These are phyloP conservation scores for Parapsyche elsis DNA, from an alignment of 1,140 invertebrate genomes.

Conservation along the genomic window DNA sequence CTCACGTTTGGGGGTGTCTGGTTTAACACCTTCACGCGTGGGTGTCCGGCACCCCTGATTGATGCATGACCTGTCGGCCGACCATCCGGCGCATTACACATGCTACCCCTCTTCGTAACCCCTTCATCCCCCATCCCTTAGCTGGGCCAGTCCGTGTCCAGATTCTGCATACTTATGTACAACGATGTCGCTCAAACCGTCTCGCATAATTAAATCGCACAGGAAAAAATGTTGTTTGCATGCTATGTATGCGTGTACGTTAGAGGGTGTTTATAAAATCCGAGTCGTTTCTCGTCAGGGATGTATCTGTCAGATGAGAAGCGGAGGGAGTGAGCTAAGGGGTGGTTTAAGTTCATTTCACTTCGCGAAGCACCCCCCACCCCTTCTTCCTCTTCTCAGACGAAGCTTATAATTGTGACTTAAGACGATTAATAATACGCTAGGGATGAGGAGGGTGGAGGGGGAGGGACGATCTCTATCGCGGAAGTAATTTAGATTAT, in stretches of 20 bases:
- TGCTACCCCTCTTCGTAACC: not conserved
- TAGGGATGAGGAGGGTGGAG: not conserved
- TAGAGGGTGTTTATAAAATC: too few relatives aligned
- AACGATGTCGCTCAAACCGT: too few relatives aligned
- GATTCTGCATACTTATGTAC: too few relatives aligned
- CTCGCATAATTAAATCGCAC: too few relatives aligned
- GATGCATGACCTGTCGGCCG: conserved; percentile 50
- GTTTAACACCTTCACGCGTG: conserved; percentile 34
- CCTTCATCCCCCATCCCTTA: too few relatives aligned
- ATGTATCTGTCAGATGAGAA: too few relatives aligned
- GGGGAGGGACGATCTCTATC: conserved; percentile 17
- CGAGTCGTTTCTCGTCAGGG: too few relatives aligned
- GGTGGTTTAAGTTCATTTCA: not conserved
- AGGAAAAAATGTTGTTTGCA: too few relatives aligned
- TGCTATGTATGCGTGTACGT: too few relatives aligned
- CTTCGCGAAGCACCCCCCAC: not conserved
- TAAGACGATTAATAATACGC: conserved; percentile 38
- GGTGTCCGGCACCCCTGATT: conserved; percentile 36
- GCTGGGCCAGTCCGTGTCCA: too few relatives aligned
- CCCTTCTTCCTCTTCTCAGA: not conserved
- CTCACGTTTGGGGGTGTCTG: conserved; percentile 12
- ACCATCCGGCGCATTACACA: conserved; percentile 47
- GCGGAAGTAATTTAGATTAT: conserved; percentile 30
- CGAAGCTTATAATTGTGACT: conserved; percentile 37
- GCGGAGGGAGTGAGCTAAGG: not conserved